phyloP scores from a whole-genome alignment of 2,797 vertebrate species.

The Tapera naevia region DNA sequence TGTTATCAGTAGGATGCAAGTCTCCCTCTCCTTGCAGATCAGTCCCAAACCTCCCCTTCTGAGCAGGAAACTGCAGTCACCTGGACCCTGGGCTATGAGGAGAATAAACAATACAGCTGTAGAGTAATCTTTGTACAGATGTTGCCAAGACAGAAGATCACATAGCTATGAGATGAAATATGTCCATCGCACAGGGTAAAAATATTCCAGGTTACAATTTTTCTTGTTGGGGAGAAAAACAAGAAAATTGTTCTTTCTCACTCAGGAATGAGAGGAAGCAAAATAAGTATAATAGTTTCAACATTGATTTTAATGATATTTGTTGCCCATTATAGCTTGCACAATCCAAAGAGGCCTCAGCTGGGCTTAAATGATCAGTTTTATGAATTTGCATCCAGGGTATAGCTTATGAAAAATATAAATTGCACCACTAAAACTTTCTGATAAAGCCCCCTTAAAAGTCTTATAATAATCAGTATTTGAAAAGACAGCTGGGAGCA shows the following conservation, averaged over 20 bases:
- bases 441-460: neutral
- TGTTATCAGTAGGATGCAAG: neutral
- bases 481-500: neutral
- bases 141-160: neutral
- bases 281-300: neutral
- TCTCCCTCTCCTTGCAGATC: rapidly evolving
- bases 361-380: neutral
- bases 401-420: neutral
- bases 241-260: neutral
- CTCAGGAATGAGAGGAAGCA: neutral
- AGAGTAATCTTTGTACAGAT: rapidly evolving
- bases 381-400: neutral
- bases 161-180: neutral
- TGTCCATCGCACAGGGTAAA: neutral
- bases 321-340: neutral
- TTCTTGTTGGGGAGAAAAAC: neutral
- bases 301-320: neutral
- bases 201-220: neutral
- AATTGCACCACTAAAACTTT: neutral
- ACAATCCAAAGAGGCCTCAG: neutral
- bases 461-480: neutral
- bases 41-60: neutral
- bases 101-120: rapidly evolving
- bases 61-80: neutral
- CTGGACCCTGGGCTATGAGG: rapidly evolving